phyloP scores from a whole-genome alignment of 1,140 invertebrate genomes.

The Nymphalis io region DNA sequence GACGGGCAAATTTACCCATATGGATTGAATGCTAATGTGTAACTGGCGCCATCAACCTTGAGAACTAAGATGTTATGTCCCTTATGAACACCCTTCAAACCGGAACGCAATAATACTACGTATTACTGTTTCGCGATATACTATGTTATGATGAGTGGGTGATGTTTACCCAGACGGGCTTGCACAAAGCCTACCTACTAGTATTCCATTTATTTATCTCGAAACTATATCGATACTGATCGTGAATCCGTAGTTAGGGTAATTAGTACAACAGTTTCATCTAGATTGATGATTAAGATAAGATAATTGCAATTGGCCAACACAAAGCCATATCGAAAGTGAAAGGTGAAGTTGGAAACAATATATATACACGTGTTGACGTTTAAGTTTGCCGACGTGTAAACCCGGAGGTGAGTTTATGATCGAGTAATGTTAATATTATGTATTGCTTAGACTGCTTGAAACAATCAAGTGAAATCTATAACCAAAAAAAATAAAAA shows the following conservation, averaged over 20 bases:
- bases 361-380: conserved; percentile 16
- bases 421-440: background rate
- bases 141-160: too few species aligned
- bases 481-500: too few species aligned
- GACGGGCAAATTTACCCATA: too few species aligned
- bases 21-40: too few species aligned
- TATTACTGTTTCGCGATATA: too few species aligned
- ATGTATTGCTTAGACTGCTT: background rate
- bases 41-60: too few species aligned
- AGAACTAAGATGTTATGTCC: too few species aligned
- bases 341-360: conserved; percentile 52
- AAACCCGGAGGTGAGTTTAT: conserved; percentile 4
- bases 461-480: conserved; percentile 4
- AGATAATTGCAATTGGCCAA: conserved; percentile 66
- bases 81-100: too few species aligned
- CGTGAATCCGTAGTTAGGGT: conserved; percentile 42
- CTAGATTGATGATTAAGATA: conserved; percentile 66
- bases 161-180: too few species aligned
- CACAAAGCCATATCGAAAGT: conserved; percentile 59
- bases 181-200: too few species aligned
- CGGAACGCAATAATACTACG: too few species aligned
- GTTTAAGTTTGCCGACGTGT: background rate
- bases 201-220: background rate
- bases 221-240: background rate
- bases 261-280: conserved; percentile 46